Base-by-base conservation (phyloP, 1,140 invertebrate species). In the Acromyrmex heyeri region DNA sequence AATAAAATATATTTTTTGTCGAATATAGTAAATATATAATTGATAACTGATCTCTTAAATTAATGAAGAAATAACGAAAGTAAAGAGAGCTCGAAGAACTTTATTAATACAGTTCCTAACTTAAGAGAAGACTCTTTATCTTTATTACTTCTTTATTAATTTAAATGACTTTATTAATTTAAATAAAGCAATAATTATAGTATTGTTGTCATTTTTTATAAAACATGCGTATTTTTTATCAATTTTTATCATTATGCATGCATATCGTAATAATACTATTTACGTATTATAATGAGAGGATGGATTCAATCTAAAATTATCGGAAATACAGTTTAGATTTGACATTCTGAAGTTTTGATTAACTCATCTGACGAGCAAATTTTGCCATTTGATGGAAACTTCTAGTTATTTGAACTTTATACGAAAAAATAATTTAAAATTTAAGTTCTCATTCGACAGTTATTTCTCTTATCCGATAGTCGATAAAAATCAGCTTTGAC, bases 301-400 rank as follows among this genome's bases (percentile, higher is more conserved):
- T 27, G 10, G 4, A 75, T 57, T 30, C 18, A 55, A 14, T 10
- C 57, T n/a, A 38, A 59, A 75, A 59, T 57, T 18, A 16, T 21
- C 53, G n/a, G 4, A 76, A 76, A 76, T 61, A 76, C 12, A 8
- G 2, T 59, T 76, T 44, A 76, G 53, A 75, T 14, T 55, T 34
- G 27, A 59, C 38, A 24, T 61, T 27, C 30, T 21, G 3, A 21
- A 12, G 1, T 38, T 24, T n/a, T 59, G 55, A 76, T 78, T 16
- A 27, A 30, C 16, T 77, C 50, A 38, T 78, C 24, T 30, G 16
- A 59, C n/a, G 16, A 59, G 38, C 30, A 8, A 76, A 38, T 76
- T 21, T 21, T 76, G 14, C 8, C 44, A 59, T 38, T 34, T 44
- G 55, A 0, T 72, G 69, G 16, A 72, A 72, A 72, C 44, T 72